Conservation (phyloP, 2,113 vertebrate genomes). For the Mormyrus iriodes region DNA sequence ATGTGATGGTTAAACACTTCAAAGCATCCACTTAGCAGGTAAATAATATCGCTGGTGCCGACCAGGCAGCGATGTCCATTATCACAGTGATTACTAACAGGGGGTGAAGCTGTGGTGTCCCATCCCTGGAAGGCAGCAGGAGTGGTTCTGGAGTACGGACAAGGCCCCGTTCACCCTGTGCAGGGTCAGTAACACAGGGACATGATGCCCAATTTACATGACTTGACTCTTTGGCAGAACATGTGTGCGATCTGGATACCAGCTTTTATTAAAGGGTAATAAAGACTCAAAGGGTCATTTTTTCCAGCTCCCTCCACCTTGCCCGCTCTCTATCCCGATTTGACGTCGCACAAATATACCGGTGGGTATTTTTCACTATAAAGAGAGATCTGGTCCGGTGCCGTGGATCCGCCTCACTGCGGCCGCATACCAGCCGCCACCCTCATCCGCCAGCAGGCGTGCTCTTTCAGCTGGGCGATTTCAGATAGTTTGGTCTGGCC, state of each 20-base stretch:
- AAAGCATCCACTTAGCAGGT: not conserved
- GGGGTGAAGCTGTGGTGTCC: not conserved
- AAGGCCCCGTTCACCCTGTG: not conserved
- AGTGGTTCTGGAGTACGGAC: not conserved
- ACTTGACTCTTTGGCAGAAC: not conserved
- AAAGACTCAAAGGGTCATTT: conserved; percentile 6
- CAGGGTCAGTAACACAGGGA: not conserved
- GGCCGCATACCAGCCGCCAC: not conserved
- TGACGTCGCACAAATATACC: conserved; percentile 9
- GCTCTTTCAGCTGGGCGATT: not conserved
- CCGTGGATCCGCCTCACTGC: not conserved
- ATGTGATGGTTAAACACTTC: not conserved
- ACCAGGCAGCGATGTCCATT: not conserved
- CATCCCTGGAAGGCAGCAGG: not conserved
- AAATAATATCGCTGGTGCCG: not conserved
- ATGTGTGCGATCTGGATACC: not conserved
- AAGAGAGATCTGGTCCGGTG: not conserved
- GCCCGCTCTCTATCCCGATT: not conserved
- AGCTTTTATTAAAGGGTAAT: conserved; percentile 2
- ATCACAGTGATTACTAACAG: not conserved
- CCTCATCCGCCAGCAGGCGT: not conserved
- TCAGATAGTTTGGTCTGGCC: not conserved
- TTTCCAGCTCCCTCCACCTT: not conserved
- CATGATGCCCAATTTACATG: not conserved
- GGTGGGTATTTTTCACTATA: not conserved